phyloP scores from a whole-genome alignment of 2,797 vertebrate genomes.

The Anabas testudineus region DNA sequence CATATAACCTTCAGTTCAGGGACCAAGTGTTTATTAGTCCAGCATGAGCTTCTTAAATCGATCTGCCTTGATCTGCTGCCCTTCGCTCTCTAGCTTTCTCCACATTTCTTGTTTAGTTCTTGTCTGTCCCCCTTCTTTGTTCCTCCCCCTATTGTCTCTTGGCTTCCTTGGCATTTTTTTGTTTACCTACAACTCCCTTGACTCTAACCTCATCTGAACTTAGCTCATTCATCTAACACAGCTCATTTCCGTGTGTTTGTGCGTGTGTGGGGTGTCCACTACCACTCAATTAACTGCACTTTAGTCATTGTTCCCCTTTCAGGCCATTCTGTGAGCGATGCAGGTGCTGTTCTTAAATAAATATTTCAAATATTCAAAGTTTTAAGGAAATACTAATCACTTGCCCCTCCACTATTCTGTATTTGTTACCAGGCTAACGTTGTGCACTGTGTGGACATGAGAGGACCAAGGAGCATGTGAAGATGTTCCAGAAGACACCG shows the following conservation, averaged over 20 bases:
- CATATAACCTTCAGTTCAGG: slow-evolving; percentile 21
- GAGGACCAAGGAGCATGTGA: slow-evolving; percentile 69
- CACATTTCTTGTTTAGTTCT: neutral
- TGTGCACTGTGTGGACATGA: slow-evolving; percentile 64
- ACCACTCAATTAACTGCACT: neutral
- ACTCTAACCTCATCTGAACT: neutral
- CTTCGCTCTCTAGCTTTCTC: too few relatives aligned
- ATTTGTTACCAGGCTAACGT: slow-evolving; percentile 52
- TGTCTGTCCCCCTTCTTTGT: neutral
- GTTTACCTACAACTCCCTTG: neutral
- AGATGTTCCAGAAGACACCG: slow-evolving; percentile 77
- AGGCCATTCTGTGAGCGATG: neutral
- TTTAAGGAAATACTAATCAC: neutral
- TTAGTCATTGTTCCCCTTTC: neutral
- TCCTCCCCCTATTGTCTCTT: too few relatives aligned
- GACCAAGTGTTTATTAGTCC: slow-evolving; percentile 19
- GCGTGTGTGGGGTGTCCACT: neutral
- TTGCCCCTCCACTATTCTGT: neutral
- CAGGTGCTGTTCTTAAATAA: neutral
- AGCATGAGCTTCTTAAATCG: slow-evolving; percentile 46
- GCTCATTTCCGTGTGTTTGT: neutral
- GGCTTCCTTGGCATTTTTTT: neutral
- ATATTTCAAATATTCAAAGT: too few relatives aligned
- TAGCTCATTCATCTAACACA: neutral
- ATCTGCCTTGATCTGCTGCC: slow-evolving; percentile 11